Evolutionary conservation across 2,888 invertebrate species (phyloP).

Genomic region (Dolomedes plantarius): DNA sequence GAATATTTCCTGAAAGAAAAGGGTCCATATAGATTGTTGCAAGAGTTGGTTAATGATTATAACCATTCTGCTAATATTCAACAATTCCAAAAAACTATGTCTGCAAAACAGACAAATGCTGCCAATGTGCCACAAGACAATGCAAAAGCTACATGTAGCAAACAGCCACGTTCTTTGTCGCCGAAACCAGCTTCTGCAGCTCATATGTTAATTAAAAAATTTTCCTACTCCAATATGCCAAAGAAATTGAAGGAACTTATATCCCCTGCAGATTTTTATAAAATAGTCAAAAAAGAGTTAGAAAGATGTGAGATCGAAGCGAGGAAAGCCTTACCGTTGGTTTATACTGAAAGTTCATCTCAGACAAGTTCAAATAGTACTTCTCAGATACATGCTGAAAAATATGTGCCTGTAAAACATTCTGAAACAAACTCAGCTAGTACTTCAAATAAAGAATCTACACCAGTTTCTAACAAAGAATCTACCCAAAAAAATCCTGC

Average conservation of each 20-base stretch:
- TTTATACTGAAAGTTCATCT: not conserved
- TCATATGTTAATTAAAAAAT: not conserved
- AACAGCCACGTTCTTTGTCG: not conserved
- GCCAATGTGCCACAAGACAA: not conserved
- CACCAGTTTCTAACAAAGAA: no score
- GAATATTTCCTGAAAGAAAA: not conserved
- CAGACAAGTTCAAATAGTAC: no score
- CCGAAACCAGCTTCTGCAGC: not conserved
- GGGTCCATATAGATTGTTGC: not conserved
- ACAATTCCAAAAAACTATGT: not conserved
- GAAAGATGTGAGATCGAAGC: constrained; percentile 14
- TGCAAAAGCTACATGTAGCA: not conserved
- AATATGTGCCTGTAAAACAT: no score
- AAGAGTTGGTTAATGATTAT: not conserved
- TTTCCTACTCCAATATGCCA: not conserved
- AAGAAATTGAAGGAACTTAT: constrained; percentile 14
- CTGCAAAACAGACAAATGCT: not conserved
- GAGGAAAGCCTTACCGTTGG: not conserved
- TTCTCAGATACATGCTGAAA: no score
- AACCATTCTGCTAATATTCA: not conserved
- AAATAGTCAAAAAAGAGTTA: constrained; percentile 9
- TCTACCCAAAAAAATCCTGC: no score
- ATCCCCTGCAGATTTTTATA: constrained; percentile 17
- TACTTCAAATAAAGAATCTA: no score
- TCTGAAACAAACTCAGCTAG: no score